phyloP scores from a whole-genome alignment of 2,797 vertebrate species.

The Sebastes umbrosus region DNA sequence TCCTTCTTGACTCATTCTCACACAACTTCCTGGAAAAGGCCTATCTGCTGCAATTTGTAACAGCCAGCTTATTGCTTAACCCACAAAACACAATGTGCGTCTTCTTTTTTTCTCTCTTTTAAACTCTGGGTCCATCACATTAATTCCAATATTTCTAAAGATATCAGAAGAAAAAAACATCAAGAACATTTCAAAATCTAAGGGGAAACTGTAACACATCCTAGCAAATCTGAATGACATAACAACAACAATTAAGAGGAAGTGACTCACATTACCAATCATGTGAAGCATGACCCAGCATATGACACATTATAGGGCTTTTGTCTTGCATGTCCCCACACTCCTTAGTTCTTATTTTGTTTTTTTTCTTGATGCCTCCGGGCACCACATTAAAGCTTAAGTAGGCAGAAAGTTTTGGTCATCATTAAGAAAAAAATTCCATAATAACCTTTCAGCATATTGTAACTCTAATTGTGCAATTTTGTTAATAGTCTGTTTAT shows the following conservation, averaged over 20 bases:
- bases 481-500: too few relatives aligned
- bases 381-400: background rate
- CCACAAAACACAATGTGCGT: background rate
- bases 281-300: conserved; percentile 3
- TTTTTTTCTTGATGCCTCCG: background rate
- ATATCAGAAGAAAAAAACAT: background rate
- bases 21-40: conserved; percentile 49
- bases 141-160: background rate
- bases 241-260: background rate
- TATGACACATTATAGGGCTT: conserved; percentile 5
- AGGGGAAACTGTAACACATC: background rate
- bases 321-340: background rate
- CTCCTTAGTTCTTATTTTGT: background rate
- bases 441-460: too few relatives aligned
- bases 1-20: conserved; percentile 60
- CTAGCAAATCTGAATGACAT: background rate
- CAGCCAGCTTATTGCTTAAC: conserved; percentile 17
- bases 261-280: conserved; percentile 7
- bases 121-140: background rate
- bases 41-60: background rate
- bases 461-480: too few relatives aligned
- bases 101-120: background rate
- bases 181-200: background rate
- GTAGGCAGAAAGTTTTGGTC: too few relatives aligned
- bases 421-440: too few relatives aligned